These are phyloP conservation scores for Lichenostomus cassidix DNA, from an alignment of 2,113 vertebrate species.

Conservation along the genomic window DNA sequence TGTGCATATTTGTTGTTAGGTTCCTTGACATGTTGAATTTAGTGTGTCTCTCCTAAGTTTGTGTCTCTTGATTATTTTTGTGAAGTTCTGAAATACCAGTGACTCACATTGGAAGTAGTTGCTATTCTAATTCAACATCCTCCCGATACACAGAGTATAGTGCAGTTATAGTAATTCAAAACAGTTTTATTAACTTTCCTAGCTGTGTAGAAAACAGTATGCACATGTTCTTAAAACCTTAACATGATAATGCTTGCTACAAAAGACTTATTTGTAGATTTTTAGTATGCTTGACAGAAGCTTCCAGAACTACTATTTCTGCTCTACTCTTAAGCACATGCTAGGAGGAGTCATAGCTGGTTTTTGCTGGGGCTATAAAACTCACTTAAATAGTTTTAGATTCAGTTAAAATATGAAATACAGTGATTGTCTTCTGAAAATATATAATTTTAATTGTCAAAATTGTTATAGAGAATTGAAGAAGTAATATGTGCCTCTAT, in stretches of 20 bases:
- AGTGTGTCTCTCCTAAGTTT: neutral
- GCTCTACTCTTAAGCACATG: neutral
- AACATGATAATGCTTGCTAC: neutral
- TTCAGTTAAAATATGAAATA: neutral
- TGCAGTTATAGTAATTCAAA: neutral
- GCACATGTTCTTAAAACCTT: neutral
- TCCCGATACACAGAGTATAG: neutral
- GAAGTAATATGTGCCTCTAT: neutral
- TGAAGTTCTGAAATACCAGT: neutral
- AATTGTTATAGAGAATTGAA: neutral
- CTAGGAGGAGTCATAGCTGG: neutral
- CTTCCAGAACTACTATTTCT: conserved; percentile 13
- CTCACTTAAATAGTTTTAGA: neutral
- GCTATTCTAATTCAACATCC: neutral
- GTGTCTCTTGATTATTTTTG: neutral
- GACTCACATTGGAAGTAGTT: neutral
- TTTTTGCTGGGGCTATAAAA: neutral
- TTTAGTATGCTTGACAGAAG: neutral
- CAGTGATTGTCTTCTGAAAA: neutral
- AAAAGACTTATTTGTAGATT: neutral
- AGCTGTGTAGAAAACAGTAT: neutral
- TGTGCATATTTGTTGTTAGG: neutral
- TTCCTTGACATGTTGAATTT: neutral
- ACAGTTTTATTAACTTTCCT: neutral
- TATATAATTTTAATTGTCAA: neutral